Evolutionary conservation across 1,140 invertebrate genomes (phyloP).

Genomic region (Nilaparvata lugens): DNA sequence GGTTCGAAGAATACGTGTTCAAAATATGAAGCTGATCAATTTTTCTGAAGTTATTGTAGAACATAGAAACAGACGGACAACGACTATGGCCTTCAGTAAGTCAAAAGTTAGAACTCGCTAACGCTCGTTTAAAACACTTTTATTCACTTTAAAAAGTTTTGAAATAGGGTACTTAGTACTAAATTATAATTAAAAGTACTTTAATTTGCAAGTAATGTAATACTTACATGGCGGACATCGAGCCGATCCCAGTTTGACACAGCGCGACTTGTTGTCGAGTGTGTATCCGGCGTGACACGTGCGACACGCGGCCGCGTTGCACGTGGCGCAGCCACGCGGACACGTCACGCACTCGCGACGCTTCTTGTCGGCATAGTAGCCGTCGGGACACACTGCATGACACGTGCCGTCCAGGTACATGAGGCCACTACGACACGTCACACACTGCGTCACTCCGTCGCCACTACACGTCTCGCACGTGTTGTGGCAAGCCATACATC

Average conservation of each 20-base stretch:
- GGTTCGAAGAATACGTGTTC: too few species aligned
- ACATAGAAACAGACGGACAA: too few species aligned
- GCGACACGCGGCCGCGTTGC: constrained; percentile 53
- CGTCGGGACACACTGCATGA: constrained; percentile 50
- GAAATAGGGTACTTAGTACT: too few species aligned
- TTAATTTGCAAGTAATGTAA: background rate
- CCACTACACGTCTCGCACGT: constrained; percentile 76
- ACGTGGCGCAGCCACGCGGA: constrained; percentile 59
- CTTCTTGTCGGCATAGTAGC: constrained; percentile 63
- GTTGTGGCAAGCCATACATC: constrained; percentile 64
- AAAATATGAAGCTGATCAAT: too few species aligned
- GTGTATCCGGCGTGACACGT: constrained; percentile 60
- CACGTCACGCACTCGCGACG: constrained; percentile 64
- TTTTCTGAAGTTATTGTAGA: too few species aligned
- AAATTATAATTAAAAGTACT: too few species aligned
- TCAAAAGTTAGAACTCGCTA: too few species aligned
- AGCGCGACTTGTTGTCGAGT: constrained; percentile 59
- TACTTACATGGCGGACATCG: constrained; percentile 49
- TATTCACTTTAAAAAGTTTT: too few species aligned
- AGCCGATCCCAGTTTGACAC: constrained; percentile 51
- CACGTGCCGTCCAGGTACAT: constrained; percentile 36
- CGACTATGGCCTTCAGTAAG: too few species aligned
- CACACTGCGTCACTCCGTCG: constrained; percentile 63
- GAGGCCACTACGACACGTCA: constrained; percentile 34
- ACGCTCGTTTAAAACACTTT: too few species aligned